Base-by-base conservation (phyloP, 2,888 invertebrate species). In the Adelognathus sp. region DNA sequence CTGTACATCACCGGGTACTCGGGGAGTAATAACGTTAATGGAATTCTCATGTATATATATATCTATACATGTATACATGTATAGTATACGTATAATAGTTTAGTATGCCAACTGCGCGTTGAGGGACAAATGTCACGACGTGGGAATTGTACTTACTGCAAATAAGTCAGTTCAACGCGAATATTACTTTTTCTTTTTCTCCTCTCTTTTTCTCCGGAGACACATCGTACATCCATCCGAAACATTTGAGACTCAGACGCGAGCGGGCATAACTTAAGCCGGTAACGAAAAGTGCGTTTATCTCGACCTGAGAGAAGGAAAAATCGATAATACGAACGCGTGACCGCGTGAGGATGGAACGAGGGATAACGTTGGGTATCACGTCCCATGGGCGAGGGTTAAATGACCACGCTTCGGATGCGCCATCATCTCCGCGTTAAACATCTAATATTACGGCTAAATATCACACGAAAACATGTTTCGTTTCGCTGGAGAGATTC, bases 1-100 rank as follows among this genome's bases (percentile, higher is more conserved):
- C 16, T 18, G 41, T 52, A 54, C 71, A 29, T 52, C 27, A 9
- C 64, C 39, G 66, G 66, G 56, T 36, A 46, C 24, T 18, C 14
- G 27, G 58, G 1, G 60, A 39, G 63, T 70, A 72, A 79, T 79
- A 79, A 73, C 41, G 69, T 44, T 80, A 80, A 80, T 80, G 79
- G 79, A 73, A 52, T 66, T 76, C 46, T 24, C 60, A 33, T 76
- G 79, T 80, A 69, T 44, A 39, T 66, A 58, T 39, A 63, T 21
- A 50, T 46, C 27, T 46, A 36, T 54, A n/a, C 3, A 29, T 31
- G 60, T 41, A 36, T 31, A 33, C 27, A 41, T 11, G 39, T 6
- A 39, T 54, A 14, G n/a, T n/a, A 64, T n/a, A 50, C 46, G 21
- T n/a, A 50, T 46, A 50, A 50, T 24, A 50, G 46, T 21, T 50